Evolutionary conservation across 2,797 vertebrate species (phyloP).

Genomic region (Clarias pachynema): DNA sequence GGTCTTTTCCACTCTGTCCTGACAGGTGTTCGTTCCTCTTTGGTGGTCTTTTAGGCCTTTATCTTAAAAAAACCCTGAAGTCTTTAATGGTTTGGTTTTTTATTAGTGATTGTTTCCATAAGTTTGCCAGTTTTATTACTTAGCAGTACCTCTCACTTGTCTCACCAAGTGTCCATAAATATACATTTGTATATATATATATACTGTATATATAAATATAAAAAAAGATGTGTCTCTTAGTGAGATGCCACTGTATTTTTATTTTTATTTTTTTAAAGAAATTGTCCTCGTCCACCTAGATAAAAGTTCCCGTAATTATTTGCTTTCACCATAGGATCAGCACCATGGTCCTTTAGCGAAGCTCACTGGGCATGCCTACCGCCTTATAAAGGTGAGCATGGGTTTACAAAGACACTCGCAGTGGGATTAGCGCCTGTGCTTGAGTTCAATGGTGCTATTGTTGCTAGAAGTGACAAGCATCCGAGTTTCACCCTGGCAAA

Average conservation of each 20-base stretch:
- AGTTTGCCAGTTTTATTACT: slow-evolving; percentile 47
- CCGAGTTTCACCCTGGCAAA: slow-evolving; percentile 18
- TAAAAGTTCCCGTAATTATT: slow-evolving; percentile 27
- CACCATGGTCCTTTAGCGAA: slow-evolving; percentile 19
- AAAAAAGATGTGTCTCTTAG: slow-evolving; percentile 24
- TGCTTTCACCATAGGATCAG: slow-evolving; percentile 4
- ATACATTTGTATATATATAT: slow-evolving; percentile 19
- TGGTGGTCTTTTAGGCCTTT: slow-evolving; percentile 31
- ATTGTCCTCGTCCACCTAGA: neutral
- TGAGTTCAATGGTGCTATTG: slow-evolving; percentile 4
- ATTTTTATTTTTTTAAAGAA: slow-evolving; percentile 8
- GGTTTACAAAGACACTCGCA: slow-evolving; percentile 6
- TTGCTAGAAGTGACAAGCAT: neutral
- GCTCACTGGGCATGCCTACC: neutral
- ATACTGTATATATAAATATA: slow-evolving; percentile 16
- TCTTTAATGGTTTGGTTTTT: slow-evolving; percentile 32
- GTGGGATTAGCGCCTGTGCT: slow-evolving; percentile 18
- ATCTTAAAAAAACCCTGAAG: slow-evolving; percentile 32
- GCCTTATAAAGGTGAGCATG: slow-evolving; percentile 14
- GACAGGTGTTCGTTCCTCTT: slow-evolving; percentile 32
- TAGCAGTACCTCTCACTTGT: slow-evolving; percentile 38
- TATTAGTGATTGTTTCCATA: slow-evolving; percentile 36
- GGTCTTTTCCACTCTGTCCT: slow-evolving; percentile 36
- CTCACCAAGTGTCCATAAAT: slow-evolving; percentile 39
- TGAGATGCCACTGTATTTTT: slow-evolving; percentile 15